Base-by-base conservation (phyloP, 2,888 invertebrate genomes). In the Epistrophe eligans region DNA sequence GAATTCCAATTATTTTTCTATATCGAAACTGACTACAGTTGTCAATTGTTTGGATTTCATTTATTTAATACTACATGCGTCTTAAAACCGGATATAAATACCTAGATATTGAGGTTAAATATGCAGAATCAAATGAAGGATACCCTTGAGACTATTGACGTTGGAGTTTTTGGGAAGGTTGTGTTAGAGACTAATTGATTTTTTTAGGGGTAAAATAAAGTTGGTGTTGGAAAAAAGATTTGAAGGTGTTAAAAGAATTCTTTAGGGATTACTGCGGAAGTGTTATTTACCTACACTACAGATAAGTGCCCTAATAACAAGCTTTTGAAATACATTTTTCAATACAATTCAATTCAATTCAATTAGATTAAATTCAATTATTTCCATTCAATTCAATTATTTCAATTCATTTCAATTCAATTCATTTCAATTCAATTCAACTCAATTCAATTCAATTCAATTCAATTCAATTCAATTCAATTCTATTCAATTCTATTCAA, bases 1-100 rank as follows among this genome's bases (percentile, higher is more conserved):
- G 62, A 40, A 45, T 67, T 50, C 24, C 84, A 50, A 64, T 73
- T 67, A 66, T 24, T 0, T 19, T 50, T 35, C 24, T 24, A 24
- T 35, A 43, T 28, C 13, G 4, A 40, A 17, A 5, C 17, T 52
- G 58, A 24, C 24, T 24, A 2, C 2, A 24, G 24, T 24, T 45
- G 32, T 73, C 35, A 38, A 38, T 55, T 24, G 28, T 40, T 55
- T 55, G 24, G 9, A 55, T 9, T 55, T 32, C 15, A 15, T 55
- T 55, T 55, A 2, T 55, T 55, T 55, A 1, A 24, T n/a, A 24
- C 11, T 32, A 28, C 40, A 58, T 17, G 17, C 17, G 17, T 17
- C 55, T 13, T n/a, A 13, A 9, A 55, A 28, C 28, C 9, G 15
- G 55, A 55, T 28, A n/a, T 13, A 15, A 2, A 24, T 24, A 24